These are phyloP conservation scores for Cryptus viduatorius DNA, from an alignment of 2,888 invertebrate species.

Conservation along the genomic window DNA sequence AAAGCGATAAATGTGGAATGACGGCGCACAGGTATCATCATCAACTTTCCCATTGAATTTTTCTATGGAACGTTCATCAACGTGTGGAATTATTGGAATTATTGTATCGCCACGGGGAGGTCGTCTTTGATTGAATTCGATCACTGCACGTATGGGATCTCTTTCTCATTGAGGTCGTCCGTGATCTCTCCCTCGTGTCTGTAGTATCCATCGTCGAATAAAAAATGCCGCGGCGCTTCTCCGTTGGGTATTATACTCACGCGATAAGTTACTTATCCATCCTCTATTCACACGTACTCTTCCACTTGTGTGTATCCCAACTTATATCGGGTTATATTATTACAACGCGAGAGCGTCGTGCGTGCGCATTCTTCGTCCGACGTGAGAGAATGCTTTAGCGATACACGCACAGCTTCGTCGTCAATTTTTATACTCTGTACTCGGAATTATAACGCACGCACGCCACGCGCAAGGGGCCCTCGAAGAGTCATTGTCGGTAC, in stretches of 20 bases:
- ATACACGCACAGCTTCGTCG: slow-evolving; percentile 20
- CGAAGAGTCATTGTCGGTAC: slow-evolving; percentile 4
- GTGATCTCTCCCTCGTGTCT: neutral
- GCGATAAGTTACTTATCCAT: slow-evolving; percentile 46
- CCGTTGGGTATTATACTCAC: slow-evolving; percentile 22
- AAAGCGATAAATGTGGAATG: neutral
- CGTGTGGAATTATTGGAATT: too few relatives aligned
- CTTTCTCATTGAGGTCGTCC: slow-evolving; percentile 29
- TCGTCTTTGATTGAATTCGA: slow-evolving; percentile 39
- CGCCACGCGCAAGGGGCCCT: slow-evolving; percentile 12
- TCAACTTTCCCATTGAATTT: neutral
- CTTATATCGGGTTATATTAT: slow-evolving; percentile 5
- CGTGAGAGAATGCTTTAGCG: neutral
- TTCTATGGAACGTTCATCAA: too few relatives aligned
- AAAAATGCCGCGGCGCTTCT: neutral
- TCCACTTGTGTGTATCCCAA: neutral
- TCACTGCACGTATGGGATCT: slow-evolving; percentile 7
- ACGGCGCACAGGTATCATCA: neutral
- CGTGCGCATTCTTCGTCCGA: neutral
- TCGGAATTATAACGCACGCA: slow-evolving; percentile 9
- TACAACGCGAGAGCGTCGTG: neutral
- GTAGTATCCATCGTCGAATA: neutral
- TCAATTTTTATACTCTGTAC: slow-evolving; percentile 9
- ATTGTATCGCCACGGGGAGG: neutral
- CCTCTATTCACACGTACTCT: slow-evolving; percentile 30